These are phyloP conservation scores for Agrotis clavis DNA, from an alignment of 2,888 invertebrate species.

Conservation along the genomic window DNA sequence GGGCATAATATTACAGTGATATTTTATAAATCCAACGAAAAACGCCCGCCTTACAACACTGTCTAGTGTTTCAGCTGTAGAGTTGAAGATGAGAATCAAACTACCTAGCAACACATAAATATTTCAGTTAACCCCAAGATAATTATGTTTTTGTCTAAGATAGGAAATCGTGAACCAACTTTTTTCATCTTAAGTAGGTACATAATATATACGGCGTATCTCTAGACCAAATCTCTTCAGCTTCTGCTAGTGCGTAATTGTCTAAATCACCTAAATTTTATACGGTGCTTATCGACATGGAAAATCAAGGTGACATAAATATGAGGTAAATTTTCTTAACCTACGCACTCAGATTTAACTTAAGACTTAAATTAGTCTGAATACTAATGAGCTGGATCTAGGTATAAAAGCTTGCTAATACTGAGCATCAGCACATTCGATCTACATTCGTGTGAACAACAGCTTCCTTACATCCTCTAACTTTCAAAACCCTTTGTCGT, in stretches of 20 bases:
- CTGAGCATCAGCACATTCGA: constrained; percentile 26
- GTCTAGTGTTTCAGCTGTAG: no score
- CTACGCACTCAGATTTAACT: constrained; percentile 22
- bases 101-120: no score
- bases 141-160: no score
- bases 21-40: no score
- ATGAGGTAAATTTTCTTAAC: constrained; percentile 23
- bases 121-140: no score
- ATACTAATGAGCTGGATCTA: constrained; percentile 40
- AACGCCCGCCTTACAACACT: no score
- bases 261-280: not conserved
- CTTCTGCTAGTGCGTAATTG: not conserved
- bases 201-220: no score
- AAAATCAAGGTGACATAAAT: constrained; percentile 30
- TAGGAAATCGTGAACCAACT: no score
- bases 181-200: no score
- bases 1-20: no score
- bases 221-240: no score
- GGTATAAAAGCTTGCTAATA: constrained; percentile 41
- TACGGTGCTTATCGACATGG: constrained; percentile 9
- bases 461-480: constrained; percentile 4
- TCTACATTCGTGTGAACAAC: constrained; percentile 3
- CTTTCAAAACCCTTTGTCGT: not conserved
- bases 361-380: constrained; percentile 26
- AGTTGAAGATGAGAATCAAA: no score